Evolutionary conservation across 2,113 vertebrate genomes (phyloP).

Genomic region (Oreochromis aureus): DNA sequence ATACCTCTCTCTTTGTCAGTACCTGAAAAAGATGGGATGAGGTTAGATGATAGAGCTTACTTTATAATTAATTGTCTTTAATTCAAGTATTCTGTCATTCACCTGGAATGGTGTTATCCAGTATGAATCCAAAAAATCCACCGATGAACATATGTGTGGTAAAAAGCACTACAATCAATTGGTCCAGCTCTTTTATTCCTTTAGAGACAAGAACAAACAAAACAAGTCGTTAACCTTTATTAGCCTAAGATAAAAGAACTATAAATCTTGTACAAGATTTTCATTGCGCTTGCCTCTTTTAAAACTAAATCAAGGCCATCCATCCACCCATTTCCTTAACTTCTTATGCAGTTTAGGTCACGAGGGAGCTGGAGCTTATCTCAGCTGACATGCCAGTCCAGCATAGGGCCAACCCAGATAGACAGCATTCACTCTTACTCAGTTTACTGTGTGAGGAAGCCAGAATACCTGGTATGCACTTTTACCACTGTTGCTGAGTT

Average conservation of each 20-base stretch:
- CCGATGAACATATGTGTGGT: slow-evolving; percentile 78
- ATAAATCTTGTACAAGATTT: background rate
- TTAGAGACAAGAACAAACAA: background rate
- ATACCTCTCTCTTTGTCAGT: slow-evolving; percentile 70
- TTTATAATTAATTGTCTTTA: too few relatives aligned
- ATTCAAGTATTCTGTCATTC: background rate
- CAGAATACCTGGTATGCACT: background rate
- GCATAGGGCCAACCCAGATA: background rate
- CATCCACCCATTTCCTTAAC: background rate
- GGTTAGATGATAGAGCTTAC: background rate
- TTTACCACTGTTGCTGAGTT: background rate
- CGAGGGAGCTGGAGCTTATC: background rate
- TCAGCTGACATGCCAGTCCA: background rate
- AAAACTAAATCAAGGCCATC: background rate
- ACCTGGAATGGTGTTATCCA: slow-evolving; percentile 80
- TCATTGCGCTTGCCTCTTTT: background rate
- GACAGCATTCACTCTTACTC: background rate
- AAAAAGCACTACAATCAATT: slow-evolving; percentile 72
- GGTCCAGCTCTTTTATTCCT: slow-evolving; percentile 75
- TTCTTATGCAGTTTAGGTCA: background rate
- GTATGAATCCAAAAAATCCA: slow-evolving; percentile 74
- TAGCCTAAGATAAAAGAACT: background rate
- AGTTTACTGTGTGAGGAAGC: background rate
- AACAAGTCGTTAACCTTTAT: background rate
- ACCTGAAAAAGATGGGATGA: slow-evolving; percentile 26